Evolutionary conservation across 1,140 invertebrate species (phyloP), one percentile per base, ranked within the genome.

Genomic region (Drosophila rufa): DNA sequence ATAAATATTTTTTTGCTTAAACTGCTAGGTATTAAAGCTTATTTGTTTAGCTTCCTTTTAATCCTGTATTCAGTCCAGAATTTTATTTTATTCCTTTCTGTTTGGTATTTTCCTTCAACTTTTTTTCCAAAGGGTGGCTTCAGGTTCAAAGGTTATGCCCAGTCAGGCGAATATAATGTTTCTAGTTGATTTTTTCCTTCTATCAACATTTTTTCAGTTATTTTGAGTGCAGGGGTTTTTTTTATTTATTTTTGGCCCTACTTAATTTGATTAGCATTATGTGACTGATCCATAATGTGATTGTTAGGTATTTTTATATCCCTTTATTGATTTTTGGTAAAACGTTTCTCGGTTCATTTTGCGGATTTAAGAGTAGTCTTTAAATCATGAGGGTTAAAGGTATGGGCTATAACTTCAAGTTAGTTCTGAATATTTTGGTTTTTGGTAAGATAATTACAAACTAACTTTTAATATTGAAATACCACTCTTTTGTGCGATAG

Each of bases 141-240:
- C 3, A 22, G 71, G 30, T 25, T 38, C 79, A 82, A 82, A 86
- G 82, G 82, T 86, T 76, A 79, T 47, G 75, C 50, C 60, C 79
- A 86, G 79, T 86, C 75, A 86, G 64, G 69, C 79, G 82, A 73
- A 38, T 76, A 57, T 79, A 86, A 86, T 86, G 67, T 69, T 81
- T 79, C 55, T 51, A 86, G 79, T 86, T 85, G 82, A 85, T 86
- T 86, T 86, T 84, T 73, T 68, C 70, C 77, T 58, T 36, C 59
- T 46, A 82, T 62, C 50, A 56, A 83, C 40, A 27, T 59, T 60
- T 46, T 68, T 61, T 53, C 33, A 47, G 38, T 77, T 64, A 33
- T 58, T 69, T 83, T 67, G 47, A 55, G 64, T 57, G 19, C 22
- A 22, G 17, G 68, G 33, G 12, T 14, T 17, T 36, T 62, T 4